Conservation (phyloP, 2,888 invertebrate genomes). For the Fabriciana adippe region DNA sequence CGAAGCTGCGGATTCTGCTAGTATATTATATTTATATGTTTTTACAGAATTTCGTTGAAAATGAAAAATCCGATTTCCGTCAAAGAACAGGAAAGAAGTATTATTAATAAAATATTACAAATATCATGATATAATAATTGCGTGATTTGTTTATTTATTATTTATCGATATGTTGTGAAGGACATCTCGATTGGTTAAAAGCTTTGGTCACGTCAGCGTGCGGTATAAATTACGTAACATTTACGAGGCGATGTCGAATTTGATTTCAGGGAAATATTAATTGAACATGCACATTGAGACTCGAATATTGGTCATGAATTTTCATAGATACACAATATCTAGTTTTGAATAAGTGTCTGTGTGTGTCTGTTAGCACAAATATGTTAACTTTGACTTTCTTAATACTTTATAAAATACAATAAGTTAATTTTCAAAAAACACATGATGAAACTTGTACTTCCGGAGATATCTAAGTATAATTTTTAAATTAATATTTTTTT, state of each 20-base stretch:
- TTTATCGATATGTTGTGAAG: constrained; percentile 20
- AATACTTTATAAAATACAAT: too few species aligned
- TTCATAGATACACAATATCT: neutral
- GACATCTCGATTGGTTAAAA: constrained; percentile 1
- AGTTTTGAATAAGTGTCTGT: too few species aligned
- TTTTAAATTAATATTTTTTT: too few species aligned
- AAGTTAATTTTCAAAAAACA: neutral
- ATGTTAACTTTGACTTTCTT: too few species aligned
- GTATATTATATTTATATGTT: too few species aligned
- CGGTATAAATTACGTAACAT: neutral
- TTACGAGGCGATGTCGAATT: neutral
- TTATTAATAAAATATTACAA: neutral
- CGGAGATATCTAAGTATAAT: too few species aligned
- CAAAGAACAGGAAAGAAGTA: neutral
- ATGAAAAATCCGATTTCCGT: too few species aligned
- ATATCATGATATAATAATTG: constrained; percentile 8
- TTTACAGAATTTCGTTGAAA: too few species aligned
- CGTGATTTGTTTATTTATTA: constrained; percentile 16
- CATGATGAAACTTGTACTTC: neutral
- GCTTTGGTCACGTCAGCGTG: constrained; percentile 4
- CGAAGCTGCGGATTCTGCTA: too few species aligned
- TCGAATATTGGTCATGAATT: neutral
- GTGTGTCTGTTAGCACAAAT: too few species aligned
- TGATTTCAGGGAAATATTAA: neutral
- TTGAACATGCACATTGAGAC: neutral